Base-by-base conservation (phyloP, 2,888 invertebrate genomes). In the Congeria kusceri region DNA sequence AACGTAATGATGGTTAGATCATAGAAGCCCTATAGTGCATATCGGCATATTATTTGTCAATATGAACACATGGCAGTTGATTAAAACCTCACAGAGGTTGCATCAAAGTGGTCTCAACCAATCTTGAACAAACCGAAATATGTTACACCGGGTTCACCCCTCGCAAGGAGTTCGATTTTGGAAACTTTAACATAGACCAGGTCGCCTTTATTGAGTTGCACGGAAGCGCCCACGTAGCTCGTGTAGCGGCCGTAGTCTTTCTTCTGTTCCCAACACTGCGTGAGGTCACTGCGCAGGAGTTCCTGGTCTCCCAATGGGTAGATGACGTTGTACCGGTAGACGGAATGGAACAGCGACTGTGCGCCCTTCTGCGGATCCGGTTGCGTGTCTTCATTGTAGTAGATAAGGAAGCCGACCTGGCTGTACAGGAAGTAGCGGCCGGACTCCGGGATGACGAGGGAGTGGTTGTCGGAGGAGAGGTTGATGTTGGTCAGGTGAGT, bases 361-460 rank as follows among this genome's bases (percentile, higher is more conserved):
- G 65, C 32, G 3, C 58, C 64, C 1, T 53, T 9, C 32, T 53
- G 49, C 0, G 71, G 20, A 13, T 61, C 49, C 2, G 47, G 18
- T 46, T 49, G 32, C 15, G 20, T 62, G n/a, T 57, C 61, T 9
- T 46, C 57, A 71, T 71, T 83, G 70, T 85, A 86, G 47, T 70
- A 65, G 7, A 82, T 68, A 11, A 79, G 69, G 63, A 86, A 87
- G n/a, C 79, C 83, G 5, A 83, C 80, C 53, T 87, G 87, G 25
- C 87, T 87, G 68, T 87, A 87, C 25, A 87, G 57, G 61, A 81
- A 86, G 63, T 87, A 87, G 25, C 77, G 58, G 27, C 87, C 87
- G 47, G 84, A 79, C 67, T 79, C 80, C 32, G 84, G 82, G 5
- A 87, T 64, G 3, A 70, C 61, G 13, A 87, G 63, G 13, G 75